phyloP scores from a whole-genome alignment of 1,140 invertebrate genomes.

The Eriosoma lanigerum region DNA sequence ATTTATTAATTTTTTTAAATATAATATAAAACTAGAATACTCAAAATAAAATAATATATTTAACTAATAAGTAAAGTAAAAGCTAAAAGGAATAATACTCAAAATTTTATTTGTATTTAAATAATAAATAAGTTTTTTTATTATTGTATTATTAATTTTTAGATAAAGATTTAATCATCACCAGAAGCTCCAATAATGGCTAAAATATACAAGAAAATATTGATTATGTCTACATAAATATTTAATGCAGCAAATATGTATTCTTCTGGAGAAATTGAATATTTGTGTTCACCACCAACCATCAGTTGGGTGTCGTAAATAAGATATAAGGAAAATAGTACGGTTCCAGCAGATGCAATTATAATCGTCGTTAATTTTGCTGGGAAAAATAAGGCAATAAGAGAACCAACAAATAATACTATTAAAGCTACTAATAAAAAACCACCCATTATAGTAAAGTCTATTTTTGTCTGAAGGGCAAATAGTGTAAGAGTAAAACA shows the following conservation, averaged over 20 bases:
- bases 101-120: neutral
- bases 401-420: slow-evolving; percentile 79
- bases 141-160: neutral
- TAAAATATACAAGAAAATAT: slow-evolving; percentile 87
- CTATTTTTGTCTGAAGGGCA: slow-evolving; percentile 89
- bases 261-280: slow-evolving; percentile 90
- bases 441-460: slow-evolving; percentile 84
- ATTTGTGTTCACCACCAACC: slow-evolving; percentile 89
- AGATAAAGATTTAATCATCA: slow-evolving; percentile 46
- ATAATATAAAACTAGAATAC: neutral
- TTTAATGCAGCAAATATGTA: slow-evolving; percentile 93
- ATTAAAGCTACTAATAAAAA: slow-evolving; percentile 75
- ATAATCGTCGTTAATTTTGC: slow-evolving; percentile 67
- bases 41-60: slow-evolving; percentile 14
- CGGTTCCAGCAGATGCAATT: slow-evolving; percentile 78
- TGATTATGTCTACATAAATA: slow-evolving; percentile 86
- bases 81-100: slow-evolving; percentile 18
- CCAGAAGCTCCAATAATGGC: slow-evolving; percentile 52
- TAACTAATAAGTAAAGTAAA: neutral
- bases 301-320: slow-evolving; percentile 94
- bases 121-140: neutral
- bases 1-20: no score
- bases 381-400: slow-evolving; percentile 74
- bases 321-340: slow-evolving; percentile 79
- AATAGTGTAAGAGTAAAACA: slow-evolving; percentile 84